These are phyloP conservation scores for Phlogophora meticulosa DNA, from an alignment of 2,888 invertebrate species.

Conservation along the genomic window DNA sequence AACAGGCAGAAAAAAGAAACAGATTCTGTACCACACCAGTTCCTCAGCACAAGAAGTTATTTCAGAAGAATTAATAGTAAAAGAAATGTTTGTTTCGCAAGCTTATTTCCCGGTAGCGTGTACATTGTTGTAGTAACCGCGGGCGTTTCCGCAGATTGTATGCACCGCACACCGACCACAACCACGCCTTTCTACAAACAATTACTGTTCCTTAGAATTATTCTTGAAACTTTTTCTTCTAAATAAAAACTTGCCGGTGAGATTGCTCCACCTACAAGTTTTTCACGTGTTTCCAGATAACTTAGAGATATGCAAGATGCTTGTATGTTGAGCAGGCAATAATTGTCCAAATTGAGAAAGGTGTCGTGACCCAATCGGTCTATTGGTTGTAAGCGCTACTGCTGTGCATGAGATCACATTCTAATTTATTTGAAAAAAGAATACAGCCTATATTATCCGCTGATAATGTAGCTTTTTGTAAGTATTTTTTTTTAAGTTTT, in stretches of 20 bases:
- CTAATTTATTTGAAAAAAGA: no score
- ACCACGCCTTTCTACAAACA: constrained; percentile 49
- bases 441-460: no score
- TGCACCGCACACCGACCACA: constrained; percentile 35
- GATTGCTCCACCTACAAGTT: no score
- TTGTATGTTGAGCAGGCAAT: no score
- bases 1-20: neutral
- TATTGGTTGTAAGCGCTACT: no score
- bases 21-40: neutral
- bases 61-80: constrained; percentile 13
- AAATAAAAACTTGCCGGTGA: neutral
- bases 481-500: no score
- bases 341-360: no score
- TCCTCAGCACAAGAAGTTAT: constrained; percentile 17
- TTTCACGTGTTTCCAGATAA: no score
- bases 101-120: constrained; percentile 14
- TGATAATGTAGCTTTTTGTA: no score
- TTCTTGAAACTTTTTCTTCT: constrained; percentile 6
- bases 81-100: constrained; percentile 23
- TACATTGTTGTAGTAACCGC: constrained; percentile 36
- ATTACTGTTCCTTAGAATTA: constrained; percentile 36
- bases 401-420: no score
- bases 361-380: no score
- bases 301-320: no score
- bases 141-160: constrained; percentile 56